Evolutionary conservation across 1,140 invertebrate genomes (phyloP).

Genomic region (Drosophila micromelanica): DNA sequence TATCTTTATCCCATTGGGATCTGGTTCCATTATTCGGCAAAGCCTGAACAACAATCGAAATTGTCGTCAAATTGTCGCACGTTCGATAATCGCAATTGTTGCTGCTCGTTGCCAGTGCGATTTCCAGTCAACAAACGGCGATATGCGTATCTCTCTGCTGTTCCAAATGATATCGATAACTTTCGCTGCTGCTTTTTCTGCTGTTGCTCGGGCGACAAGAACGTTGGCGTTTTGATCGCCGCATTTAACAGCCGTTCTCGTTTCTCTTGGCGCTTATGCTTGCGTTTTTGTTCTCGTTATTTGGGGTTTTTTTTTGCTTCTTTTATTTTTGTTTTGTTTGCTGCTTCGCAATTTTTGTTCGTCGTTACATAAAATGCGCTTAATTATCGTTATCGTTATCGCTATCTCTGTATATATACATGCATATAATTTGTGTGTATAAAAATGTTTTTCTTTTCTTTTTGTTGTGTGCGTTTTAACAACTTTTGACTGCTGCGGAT

Average conservation of each 20-base stretch:
- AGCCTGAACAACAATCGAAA: conserved; percentile 78
- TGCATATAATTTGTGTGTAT: not conserved
- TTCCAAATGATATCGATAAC: conserved; percentile 37
- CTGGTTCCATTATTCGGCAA: conserved; percentile 83
- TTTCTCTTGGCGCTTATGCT: conserved; percentile 15
- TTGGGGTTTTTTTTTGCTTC: conserved; percentile 19
- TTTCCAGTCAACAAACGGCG: conserved; percentile 41
- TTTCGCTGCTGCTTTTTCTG: conserved; percentile 18
- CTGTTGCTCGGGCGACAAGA: conserved; percentile 32
- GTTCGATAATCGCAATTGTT: conserved; percentile 3
- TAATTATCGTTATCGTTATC: conserved; percentile 42
- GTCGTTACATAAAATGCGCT: conserved; percentile 47
- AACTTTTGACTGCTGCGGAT: conserved; percentile 47
- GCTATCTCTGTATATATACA: conserved; percentile 28
- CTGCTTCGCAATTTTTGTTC: conserved; percentile 30
- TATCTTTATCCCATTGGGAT: conserved; percentile 84
- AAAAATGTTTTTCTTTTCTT: conserved; percentile 10
- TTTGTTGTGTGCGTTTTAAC: conserved; percentile 49
- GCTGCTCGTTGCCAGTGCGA: not conserved
- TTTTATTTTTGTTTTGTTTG: conserved; percentile 41
- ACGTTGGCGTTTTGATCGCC: conserved; percentile 46
- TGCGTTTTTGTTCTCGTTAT: not conserved
- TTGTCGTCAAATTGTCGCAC: conserved; percentile 60
- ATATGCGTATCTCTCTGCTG: conserved; percentile 25
- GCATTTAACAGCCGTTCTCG: conserved; percentile 57